phyloP scores from a whole-genome alignment of 2,888 invertebrate genomes.

The Achlya flavicornis region DNA sequence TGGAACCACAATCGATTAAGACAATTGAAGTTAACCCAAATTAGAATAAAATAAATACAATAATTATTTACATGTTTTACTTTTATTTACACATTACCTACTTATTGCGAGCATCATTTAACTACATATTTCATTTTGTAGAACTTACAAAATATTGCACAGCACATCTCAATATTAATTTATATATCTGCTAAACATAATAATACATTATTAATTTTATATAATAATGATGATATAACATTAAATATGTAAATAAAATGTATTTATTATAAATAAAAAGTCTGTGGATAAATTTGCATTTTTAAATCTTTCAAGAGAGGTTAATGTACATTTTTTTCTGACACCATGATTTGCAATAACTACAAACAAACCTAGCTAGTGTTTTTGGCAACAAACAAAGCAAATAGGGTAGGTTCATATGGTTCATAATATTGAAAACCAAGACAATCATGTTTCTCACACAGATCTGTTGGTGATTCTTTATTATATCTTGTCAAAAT shows the following conservation, averaged over 20 bases:
- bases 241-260: too few relatives aligned
- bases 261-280: not conserved
- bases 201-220: too few relatives aligned
- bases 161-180: not conserved
- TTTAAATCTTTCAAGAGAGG: too few relatives aligned
- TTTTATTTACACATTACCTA: slow-evolving; percentile 23
- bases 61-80: slow-evolving; percentile 16
- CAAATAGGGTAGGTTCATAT: not conserved
- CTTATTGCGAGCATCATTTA: not conserved
- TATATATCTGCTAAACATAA: not conserved
- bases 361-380: not conserved
- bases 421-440: not conserved
- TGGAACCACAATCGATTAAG: slow-evolving; percentile 70
- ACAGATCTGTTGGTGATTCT: not conserved
- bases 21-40: slow-evolving; percentile 71
- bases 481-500: not conserved
- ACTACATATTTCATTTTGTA: not conserved
- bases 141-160: not conserved
- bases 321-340: too few relatives aligned
- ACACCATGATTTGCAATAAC: too few relatives aligned
- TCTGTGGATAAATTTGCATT: not conserved
- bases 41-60: slow-evolving; percentile 28
- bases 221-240: too few relatives aligned
- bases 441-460: not conserved
- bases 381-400: not conserved